phyloP scores from a whole-genome alignment of 2,888 invertebrate genomes.

The Rhingia rostrata region DNA sequence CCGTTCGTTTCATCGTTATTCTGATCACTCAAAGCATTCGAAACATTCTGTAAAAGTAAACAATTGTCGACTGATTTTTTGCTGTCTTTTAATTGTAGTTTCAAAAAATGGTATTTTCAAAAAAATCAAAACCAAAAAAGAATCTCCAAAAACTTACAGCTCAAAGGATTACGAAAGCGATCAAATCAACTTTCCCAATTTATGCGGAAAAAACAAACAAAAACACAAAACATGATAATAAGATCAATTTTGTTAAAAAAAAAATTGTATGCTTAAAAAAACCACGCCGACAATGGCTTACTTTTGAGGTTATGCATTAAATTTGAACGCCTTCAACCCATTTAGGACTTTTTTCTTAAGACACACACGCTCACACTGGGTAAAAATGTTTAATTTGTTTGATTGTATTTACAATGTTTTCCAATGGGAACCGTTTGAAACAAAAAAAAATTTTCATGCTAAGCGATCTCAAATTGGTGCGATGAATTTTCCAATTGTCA shows the following conservation, averaged over 20 bases:
- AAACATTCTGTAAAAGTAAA: conserved; percentile 83
- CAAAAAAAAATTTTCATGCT: conserved; percentile 31
- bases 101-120: conserved; percentile 40
- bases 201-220: neutral
- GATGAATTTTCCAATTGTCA: conserved; percentile 27
- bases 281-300: conserved; percentile 82
- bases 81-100: conserved; percentile 75
- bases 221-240: conserved; percentile 19
- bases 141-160: conserved; percentile 67
- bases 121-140: conserved; percentile 25
- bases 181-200: conserved; percentile 63
- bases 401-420: conserved; percentile 42
- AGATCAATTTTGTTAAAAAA: conserved; percentile 11
- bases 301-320: conserved; percentile 77
- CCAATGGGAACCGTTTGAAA: conserved; percentile 9
- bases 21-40: conserved; percentile 79
- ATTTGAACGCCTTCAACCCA: conserved; percentile 71
- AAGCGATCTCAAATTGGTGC: conserved; percentile 37
- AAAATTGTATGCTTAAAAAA: conserved; percentile 76
- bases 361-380: conserved; percentile 39
- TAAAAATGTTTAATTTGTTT: neutral
- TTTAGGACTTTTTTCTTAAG: neutral
- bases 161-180: conserved; percentile 67
- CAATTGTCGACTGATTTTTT: conserved; percentile 83
- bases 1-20: conserved; percentile 59